phyloP scores from a whole-genome alignment of 2,888 invertebrate genomes.

The Cephalotes varians region DNA sequence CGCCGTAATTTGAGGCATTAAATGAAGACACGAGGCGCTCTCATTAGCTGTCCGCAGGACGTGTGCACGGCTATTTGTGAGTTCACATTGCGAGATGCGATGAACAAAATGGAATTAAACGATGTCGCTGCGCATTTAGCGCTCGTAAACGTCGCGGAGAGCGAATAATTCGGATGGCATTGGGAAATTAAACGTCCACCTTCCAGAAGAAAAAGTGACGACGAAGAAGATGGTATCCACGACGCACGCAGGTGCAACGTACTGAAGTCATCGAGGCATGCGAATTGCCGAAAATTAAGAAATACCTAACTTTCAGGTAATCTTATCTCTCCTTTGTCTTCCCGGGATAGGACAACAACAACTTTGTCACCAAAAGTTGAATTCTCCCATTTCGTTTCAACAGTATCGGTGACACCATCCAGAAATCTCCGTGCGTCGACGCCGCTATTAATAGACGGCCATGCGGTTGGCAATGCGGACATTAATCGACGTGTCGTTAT shows the following conservation, averaged over 20 bases:
- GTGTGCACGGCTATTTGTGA: conserved; percentile 2
- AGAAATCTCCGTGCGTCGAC: conserved; percentile 73
- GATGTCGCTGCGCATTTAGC: conserved; percentile 6
- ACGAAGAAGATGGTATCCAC: neutral
- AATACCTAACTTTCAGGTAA: neutral
- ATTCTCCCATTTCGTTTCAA: neutral
- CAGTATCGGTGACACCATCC: conserved; percentile 55
- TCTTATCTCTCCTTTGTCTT: neutral
- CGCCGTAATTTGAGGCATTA: neutral
- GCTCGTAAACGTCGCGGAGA: conserved; percentile 22
- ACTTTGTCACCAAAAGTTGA: conserved; percentile 4
- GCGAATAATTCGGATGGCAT: conserved; percentile 29
- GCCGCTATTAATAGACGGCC: conserved; percentile 79
- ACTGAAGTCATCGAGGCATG: neutral
- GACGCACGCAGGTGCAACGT: neutral
- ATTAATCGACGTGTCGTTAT: conserved; percentile 82
- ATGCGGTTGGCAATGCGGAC: conserved; percentile 77
- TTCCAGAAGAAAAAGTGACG: neutral
- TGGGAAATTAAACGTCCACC: neutral
- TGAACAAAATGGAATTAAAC: conserved; percentile 20
- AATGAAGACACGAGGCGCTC: conserved; percentile 13
- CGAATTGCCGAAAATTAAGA: neutral
- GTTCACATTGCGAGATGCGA: neutral
- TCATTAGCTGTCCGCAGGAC: conserved; percentile 24
- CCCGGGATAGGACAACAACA: too few relatives aligned